Percentiles rank a stretch among this genome's conserved stretches.
Conservation (phyloP, 1,140 invertebrate species). For the Micrasema longulum region DNA sequence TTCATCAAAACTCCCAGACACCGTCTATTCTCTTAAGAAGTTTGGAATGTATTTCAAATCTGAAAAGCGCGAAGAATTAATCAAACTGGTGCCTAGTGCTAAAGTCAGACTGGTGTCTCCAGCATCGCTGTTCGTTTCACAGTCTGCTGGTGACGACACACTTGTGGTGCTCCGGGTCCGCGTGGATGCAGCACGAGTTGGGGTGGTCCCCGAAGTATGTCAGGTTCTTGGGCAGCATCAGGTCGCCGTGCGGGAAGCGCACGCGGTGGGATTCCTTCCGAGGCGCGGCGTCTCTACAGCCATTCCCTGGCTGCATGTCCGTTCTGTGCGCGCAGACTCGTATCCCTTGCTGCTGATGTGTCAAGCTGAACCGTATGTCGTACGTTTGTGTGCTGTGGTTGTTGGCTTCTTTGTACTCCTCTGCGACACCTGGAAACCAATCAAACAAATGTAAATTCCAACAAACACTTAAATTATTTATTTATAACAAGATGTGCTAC, state of each 20-base stretch:
- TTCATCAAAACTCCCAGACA: too few species aligned
- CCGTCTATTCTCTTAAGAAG: too few species aligned
- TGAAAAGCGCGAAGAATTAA: too few species aligned
- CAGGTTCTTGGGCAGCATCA: not conserved
- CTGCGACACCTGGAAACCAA: slow-evolving; percentile 47
- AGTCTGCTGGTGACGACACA: slow-evolving; percentile 40
- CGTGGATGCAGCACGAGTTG: slow-evolving; percentile 41
- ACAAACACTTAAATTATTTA: not conserved
- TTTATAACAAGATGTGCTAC: too few species aligned
- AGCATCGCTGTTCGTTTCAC: slow-evolving; percentile 21
- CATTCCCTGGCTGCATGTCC: slow-evolving; percentile 1
- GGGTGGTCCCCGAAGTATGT: slow-evolving; percentile 30
- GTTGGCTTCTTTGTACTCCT: slow-evolving; percentile 53
- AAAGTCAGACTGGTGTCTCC: slow-evolving; percentile 19
- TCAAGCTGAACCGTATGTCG: slow-evolving; percentile 52
- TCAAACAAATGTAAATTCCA: not conserved
- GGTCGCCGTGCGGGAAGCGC: slow-evolving; percentile 16
- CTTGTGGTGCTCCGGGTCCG: slow-evolving; percentile 25
- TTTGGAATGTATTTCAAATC: too few species aligned
- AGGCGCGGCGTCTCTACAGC: slow-evolving; percentile 20
- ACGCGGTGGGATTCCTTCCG: slow-evolving; percentile 20
- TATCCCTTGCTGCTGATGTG: slow-evolving; percentile 30
- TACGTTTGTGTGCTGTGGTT: slow-evolving; percentile 53
- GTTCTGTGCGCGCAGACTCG: not conserved
- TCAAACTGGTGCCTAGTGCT: too few species aligned